Evolutionary conservation across 2,797 vertebrate species (phyloP).

Genomic region (Pseudocheirus occidentalis): DNA sequence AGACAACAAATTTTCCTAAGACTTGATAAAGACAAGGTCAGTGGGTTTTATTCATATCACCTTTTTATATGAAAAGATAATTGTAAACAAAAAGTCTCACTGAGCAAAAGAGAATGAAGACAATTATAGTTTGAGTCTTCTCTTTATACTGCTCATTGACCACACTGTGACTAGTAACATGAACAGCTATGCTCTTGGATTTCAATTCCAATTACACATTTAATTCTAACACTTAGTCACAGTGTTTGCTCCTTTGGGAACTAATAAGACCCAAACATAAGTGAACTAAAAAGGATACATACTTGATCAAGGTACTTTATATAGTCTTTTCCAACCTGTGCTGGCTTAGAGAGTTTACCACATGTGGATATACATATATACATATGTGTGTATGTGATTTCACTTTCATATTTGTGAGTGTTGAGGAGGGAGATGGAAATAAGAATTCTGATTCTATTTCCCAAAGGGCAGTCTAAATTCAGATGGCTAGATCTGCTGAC

Average conservation of each 20-base stretch:
- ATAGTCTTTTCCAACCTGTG: neutral
- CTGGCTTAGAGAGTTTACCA: neutral
- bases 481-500: neutral
- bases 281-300: constrained; percentile 11
- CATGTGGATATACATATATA: neutral
- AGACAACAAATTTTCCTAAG: neutral
- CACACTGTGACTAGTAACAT: constrained; percentile 49
- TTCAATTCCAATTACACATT: constrained; percentile 52
- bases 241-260: constrained; percentile 37
- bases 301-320: neutral
- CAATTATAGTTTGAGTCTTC: neutral
- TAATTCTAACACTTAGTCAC: constrained; percentile 27
- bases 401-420: neutral
- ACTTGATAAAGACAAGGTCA: neutral
- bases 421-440: neutral
- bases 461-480: neutral
- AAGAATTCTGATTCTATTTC: neutral
- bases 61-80: neutral
- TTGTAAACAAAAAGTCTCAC: neutral
- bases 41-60: constrained; percentile 31
- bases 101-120: neutral
- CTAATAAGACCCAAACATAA: constrained; percentile 8
- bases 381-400: neutral
- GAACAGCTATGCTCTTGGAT: constrained; percentile 40
- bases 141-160: neutral